phyloP scores from a whole-genome alignment of 2,888 invertebrate genomes.

The Chesias legatella region DNA sequence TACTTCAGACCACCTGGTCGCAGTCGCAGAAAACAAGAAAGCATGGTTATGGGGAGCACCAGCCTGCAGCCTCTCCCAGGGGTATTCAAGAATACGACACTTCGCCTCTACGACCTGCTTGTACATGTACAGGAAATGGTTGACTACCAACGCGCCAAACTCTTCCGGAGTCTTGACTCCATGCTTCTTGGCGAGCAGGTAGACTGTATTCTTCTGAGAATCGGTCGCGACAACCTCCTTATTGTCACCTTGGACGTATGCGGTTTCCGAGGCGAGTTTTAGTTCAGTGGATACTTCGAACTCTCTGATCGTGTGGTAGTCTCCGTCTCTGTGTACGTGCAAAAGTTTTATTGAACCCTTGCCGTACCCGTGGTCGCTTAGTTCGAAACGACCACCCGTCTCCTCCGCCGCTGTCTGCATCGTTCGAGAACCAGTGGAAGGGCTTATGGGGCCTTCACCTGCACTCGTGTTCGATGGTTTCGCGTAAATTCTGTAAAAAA shows the following conservation, averaged over 20 bases:
- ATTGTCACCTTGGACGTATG: conserved; percentile 88
- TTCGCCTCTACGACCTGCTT: conserved; percentile 86
- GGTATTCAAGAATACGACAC: conserved; percentile 86
- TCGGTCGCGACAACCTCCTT: conserved; percentile 90
- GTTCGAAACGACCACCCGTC: conserved; percentile 77
- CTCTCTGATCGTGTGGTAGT: conserved; percentile 85
- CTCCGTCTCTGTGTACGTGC: conserved; percentile 84
- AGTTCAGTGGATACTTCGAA: conserved; percentile 86
- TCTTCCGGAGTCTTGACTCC: conserved; percentile 89
- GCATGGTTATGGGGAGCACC: conserved; percentile 86
- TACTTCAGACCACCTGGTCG: conserved; percentile 85
- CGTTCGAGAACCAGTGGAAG: conserved; percentile 29
- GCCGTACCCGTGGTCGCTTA: conserved; percentile 85
- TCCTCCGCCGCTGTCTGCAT: conserved; percentile 64
- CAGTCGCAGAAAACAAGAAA: conserved; percentile 85
- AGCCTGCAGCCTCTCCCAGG: conserved; percentile 85
- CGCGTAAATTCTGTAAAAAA: conserved; percentile 66
- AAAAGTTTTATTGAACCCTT: conserved; percentile 88
- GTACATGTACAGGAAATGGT: conserved; percentile 88
- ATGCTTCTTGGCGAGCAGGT: conserved; percentile 87
- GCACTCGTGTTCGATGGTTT: conserved; percentile 70
- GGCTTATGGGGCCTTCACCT: conserved; percentile 37
- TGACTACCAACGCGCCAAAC: conserved; percentile 86
- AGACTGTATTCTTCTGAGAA: conserved; percentile 91
- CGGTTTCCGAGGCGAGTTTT: conserved; percentile 84